phyloP scores from a whole-genome alignment of 2,113 vertebrate genomes.

The Equus przewalskii region DNA sequence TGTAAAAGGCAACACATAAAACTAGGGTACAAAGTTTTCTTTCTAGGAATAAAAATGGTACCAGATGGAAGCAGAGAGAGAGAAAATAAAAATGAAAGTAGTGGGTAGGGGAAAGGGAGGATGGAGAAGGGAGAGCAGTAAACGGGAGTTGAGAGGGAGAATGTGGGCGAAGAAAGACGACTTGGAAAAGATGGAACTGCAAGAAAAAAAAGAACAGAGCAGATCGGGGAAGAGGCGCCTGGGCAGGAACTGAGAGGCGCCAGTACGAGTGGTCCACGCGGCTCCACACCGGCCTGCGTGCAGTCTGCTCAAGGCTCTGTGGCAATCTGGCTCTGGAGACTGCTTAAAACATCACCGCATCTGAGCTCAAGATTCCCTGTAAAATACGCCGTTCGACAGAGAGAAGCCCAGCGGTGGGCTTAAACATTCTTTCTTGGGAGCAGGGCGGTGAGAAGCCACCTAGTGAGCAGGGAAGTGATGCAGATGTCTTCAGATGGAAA shows the following conservation, averaged over 20 bases:
- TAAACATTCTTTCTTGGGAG: neutral
- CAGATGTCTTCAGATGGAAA: neutral
- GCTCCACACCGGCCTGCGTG: neutral
- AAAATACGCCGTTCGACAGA: neutral
- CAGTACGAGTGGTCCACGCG: neutral
- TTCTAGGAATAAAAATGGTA: neutral
- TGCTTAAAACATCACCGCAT: neutral
- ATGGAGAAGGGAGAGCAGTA: no score
- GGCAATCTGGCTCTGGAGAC: neutral
- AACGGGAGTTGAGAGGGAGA: neutral
- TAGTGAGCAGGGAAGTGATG: neutral
- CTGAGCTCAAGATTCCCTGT: neutral
- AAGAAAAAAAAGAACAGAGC: neutral
- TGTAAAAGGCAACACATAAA: neutral
- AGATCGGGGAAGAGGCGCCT: neutral
- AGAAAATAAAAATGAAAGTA: neutral
- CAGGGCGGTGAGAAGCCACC: neutral
- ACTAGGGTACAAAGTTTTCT: neutral
- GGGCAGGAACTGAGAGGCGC: no score
- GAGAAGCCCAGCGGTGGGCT: neutral
- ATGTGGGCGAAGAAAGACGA: no score
- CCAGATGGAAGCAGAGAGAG: neutral
- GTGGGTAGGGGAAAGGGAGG: neutral
- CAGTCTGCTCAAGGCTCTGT: neutral
- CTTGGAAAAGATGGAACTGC: neutral